Evolutionary conservation across 2,888 invertebrate genomes (phyloP).

Genomic region (Helicoverpa assulta): DNA sequence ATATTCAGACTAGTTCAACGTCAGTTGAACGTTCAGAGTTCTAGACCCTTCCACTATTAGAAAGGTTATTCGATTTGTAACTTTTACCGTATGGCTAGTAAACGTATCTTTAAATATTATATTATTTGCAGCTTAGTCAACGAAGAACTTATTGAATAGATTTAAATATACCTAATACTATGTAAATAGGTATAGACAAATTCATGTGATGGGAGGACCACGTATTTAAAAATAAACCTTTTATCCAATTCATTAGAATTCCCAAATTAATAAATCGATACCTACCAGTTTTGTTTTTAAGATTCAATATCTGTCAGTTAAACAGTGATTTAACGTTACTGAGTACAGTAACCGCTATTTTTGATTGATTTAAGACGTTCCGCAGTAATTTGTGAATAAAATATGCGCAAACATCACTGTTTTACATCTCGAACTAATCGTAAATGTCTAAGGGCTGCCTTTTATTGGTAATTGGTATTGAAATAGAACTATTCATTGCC

Average conservation of each 20-base stretch:
- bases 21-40: conserved; percentile 39
- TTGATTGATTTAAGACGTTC: neutral
- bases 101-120: too few species aligned
- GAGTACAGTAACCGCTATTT: neutral
- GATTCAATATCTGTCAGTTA: too few species aligned
- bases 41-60: conserved; percentile 29
- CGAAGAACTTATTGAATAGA: too few species aligned
- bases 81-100: too few species aligned
- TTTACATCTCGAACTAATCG: conserved; percentile 36
- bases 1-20: conserved; percentile 55
- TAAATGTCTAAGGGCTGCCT: conserved; percentile 33
- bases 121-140: too few species aligned
- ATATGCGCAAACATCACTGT: neutral
- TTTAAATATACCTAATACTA: too few species aligned
- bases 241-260: too few species aligned
- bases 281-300: too few species aligned
- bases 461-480: conserved; percentile 7
- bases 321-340: neutral
- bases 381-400: conserved; percentile 4
- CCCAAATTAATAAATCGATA: too few species aligned
- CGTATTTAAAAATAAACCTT: too few species aligned
- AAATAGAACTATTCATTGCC: neutral
- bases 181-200: too few species aligned
- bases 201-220: too few species aligned
- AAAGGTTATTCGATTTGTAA: neutral